Conservation (phyloP, 2,797 vertebrate genomes). For the Chromobotia macracanthus region DNA sequence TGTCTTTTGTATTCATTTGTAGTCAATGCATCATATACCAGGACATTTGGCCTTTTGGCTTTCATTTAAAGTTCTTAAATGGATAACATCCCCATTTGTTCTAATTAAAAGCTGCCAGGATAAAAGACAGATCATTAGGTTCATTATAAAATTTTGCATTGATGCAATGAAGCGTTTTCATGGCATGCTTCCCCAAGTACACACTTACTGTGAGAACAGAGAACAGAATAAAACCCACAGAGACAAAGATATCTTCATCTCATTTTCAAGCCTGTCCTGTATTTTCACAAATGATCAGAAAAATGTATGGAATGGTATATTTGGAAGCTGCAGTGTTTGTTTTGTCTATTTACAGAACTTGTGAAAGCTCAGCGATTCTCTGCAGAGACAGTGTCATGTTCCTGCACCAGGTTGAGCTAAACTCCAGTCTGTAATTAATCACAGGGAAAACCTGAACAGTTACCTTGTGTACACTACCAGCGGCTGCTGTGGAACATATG, state of each 20-base stretch:
- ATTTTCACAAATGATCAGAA: slow-evolving; percentile 49
- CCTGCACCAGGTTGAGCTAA: slow-evolving; percentile 21
- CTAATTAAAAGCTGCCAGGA: background rate
- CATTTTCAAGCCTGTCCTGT: slow-evolving; percentile 40
- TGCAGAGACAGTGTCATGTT: background rate
- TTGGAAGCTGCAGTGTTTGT: slow-evolving; percentile 40
- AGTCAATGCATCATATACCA: background rate
- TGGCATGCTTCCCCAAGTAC: background rate
- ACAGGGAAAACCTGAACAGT: slow-evolving; percentile 29
- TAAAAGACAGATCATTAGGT: background rate
- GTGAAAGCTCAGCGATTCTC: slow-evolving; percentile 52
- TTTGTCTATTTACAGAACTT: slow-evolving; percentile 45
- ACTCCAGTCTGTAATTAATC: slow-evolving; percentile 48
- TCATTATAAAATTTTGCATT: slow-evolving; percentile 4
- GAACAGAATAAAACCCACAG: background rate
- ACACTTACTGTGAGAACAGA: background rate
- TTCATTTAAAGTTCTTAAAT: slow-evolving; percentile 1
- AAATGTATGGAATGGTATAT: slow-evolving; percentile 38
- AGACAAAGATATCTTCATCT: slow-evolving; percentile 34
- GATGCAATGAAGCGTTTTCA: background rate
- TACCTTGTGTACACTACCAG: slow-evolving; percentile 25
- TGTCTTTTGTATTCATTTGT: no score
- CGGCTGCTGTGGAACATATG: background rate
- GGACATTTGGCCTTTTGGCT: slow-evolving; percentile 1
- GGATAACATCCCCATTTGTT: background rate